A percentile compares a stretch with the other conserved stretches of the same genome.
Conservation (phyloP, 2,888 invertebrate genomes). For the Dasysyrphus albostriatus region DNA sequence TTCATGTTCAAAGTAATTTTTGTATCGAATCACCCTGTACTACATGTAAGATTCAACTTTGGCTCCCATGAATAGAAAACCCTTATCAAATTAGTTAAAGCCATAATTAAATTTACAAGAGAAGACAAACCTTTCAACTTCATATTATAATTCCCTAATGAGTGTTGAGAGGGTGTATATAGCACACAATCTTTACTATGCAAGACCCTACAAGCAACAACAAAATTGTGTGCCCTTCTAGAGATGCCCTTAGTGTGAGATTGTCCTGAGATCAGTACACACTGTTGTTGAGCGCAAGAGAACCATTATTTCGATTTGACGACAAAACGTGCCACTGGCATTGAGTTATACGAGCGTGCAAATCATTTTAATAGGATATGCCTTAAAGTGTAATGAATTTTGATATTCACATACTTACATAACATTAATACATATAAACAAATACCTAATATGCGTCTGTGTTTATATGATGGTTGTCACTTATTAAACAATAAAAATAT, state of each 20-base stretch:
- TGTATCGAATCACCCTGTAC: slow-evolving; percentile 2
- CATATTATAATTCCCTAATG: slow-evolving; percentile 28
- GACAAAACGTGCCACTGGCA: slow-evolving; percentile 43
- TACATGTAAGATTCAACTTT: background rate
- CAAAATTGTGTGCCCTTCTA: slow-evolving; percentile 1
- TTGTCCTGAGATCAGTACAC: slow-evolving; percentile 10
- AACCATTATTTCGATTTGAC: slow-evolving; percentile 16
- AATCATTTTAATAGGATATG: slow-evolving; percentile 53
- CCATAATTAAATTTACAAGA: slow-evolving; percentile 50
- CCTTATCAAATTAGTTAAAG: slow-evolving; percentile 49
- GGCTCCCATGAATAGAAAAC: slow-evolving; percentile 1
- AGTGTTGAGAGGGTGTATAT: background rate
- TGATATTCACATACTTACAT: background rate
- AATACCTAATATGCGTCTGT: background rate
- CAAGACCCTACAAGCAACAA: no score
- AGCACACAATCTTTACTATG: background rate
- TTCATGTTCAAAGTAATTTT: background rate
- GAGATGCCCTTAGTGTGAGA: slow-evolving; percentile 14
- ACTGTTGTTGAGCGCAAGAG: background rate
- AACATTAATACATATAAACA: background rate
- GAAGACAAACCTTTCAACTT: slow-evolving; percentile 50
- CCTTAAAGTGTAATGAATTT: slow-evolving; percentile 41
- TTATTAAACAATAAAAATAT: slow-evolving; percentile 57
- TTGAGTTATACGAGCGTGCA: slow-evolving; percentile 52
- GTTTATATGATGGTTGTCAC: slow-evolving; percentile 35